These are phyloP conservation scores for Tricholaema leucomelas DNA, from an alignment of 2,113 vertebrate genomes.

Conservation along the genomic window DNA sequence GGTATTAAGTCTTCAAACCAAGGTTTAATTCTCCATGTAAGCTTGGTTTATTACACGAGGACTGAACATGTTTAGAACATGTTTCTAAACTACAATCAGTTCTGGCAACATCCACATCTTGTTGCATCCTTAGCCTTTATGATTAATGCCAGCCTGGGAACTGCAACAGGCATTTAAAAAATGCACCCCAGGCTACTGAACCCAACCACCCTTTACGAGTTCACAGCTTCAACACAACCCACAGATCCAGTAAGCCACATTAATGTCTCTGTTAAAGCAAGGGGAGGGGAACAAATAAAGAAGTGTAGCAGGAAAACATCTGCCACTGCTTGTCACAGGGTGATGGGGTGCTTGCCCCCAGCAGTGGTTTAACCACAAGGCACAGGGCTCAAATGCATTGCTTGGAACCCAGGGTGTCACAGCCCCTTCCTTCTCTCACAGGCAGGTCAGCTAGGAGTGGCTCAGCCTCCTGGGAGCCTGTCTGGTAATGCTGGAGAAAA, in stretches of 20 bases:
- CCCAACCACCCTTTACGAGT: neutral
- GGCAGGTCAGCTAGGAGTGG: neutral
- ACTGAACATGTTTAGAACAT: neutral
- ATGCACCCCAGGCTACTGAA: neutral
- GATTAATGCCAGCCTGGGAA: neutral
- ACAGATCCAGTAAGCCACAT: neutral
- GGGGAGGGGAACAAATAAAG: rapidly evolving
- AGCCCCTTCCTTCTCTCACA: neutral
- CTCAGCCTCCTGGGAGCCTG: neutral
- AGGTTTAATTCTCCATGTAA: neutral
- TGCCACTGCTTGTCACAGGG: neutral
- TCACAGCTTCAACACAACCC: neutral
- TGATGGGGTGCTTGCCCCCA: neutral
- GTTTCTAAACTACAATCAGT: neutral
- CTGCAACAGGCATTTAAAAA: neutral
- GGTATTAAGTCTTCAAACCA: neutral
- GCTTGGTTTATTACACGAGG: neutral
- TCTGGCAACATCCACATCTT: neutral
- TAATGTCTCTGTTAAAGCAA: neutral
- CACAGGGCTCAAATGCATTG: neutral
- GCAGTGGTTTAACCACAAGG: neutral
- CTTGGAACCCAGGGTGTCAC: neutral
- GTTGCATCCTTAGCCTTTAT: neutral
- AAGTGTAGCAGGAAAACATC: neutral
- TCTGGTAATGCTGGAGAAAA: neutral